phyloP scores from a whole-genome alignment of 2,797 vertebrate species.

The Phaenicophaeus curvirostris region DNA sequence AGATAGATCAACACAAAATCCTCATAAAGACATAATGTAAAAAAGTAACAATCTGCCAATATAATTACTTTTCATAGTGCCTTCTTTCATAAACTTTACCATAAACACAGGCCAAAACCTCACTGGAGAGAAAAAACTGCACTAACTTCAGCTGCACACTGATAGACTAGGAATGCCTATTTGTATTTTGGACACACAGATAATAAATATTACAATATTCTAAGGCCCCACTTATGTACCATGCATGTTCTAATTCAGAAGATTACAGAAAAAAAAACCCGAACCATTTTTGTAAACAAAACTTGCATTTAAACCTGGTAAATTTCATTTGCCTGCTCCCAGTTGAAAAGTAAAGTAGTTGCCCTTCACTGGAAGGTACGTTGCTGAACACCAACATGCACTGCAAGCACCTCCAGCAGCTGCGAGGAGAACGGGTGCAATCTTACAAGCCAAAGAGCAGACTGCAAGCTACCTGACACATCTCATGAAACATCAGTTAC shows the following conservation, averaged over 20 bases:
- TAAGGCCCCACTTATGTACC: neutral
- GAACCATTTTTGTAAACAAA: neutral
- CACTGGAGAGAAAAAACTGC: neutral
- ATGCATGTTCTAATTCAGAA: neutral
- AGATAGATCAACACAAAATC: neutral
- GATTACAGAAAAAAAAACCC: neutral
- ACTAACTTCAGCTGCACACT: neutral
- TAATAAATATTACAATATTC: neutral
- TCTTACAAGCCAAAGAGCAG: neutral
- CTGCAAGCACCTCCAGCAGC: neutral
- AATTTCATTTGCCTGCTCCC: neutral
- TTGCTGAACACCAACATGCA: rapidly evolving
- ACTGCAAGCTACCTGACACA: neutral
- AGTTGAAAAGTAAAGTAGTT: neutral
- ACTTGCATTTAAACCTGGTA: neutral
- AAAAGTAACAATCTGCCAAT: neutral
- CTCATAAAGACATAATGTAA: neutral
- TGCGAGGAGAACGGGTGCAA: neutral
- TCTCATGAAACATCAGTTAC: neutral
- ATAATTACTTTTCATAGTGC: neutral
- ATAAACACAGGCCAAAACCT: neutral
- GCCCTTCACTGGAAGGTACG: neutral
- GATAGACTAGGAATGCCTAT: neutral
- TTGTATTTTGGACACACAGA: neutral
- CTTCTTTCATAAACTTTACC: neutral